Conservation (phyloP, 2,113 vertebrate species). For the Eolophus roseicapilla region DNA sequence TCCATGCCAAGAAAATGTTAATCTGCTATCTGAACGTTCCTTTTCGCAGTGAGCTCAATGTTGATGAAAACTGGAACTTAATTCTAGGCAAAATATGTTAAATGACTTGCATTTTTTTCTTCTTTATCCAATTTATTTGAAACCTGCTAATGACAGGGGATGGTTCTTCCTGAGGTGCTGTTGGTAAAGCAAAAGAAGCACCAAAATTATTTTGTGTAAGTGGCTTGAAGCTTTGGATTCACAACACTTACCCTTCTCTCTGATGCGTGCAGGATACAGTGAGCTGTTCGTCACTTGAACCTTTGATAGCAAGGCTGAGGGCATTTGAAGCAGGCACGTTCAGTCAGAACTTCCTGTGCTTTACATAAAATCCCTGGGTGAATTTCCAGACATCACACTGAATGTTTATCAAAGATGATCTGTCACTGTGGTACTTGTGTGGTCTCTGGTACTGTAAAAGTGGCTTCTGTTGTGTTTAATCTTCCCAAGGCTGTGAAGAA, state of each 20-base stretch:
- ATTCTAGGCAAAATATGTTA: neutral
- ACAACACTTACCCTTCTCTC: neutral
- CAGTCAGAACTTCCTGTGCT: neutral
- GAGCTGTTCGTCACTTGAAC: neutral
- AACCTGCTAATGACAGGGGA: neutral
- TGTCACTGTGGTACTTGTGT: neutral
- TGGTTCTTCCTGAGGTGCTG: neutral
- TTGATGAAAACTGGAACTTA: neutral
- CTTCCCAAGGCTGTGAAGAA: neutral
- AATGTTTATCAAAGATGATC: neutral
- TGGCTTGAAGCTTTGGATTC: neutral
- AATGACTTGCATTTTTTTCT: neutral
- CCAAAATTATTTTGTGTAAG: neutral
- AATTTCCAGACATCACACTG: neutral
- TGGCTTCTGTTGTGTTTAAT: neutral
- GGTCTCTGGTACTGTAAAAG: neutral
- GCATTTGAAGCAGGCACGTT: neutral
- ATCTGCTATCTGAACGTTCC: neutral
- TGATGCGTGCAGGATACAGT: neutral
- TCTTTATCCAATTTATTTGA: neutral
- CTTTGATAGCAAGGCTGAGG: neutral
- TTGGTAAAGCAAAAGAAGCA: neutral
- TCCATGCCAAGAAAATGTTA: neutral
- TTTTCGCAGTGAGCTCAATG: neutral
- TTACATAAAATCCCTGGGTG: constrained; percentile 24